Evolutionary conservation across 2,113 vertebrate species (phyloP).

Genomic region (Chaenocephalus aceratus): DNA sequence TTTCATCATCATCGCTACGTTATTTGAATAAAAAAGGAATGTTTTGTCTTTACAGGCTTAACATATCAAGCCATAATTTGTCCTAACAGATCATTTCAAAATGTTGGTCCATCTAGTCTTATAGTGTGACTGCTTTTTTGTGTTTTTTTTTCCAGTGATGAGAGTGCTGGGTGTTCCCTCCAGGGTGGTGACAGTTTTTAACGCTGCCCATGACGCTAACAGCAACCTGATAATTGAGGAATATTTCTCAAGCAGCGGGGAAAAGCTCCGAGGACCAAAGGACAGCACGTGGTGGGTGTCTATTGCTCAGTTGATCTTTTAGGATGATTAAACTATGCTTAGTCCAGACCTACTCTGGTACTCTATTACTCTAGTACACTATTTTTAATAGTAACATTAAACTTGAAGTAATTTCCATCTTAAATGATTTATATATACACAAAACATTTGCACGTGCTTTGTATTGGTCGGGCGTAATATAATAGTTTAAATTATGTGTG

Average conservation of each 20-base stretch:
- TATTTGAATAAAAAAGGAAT: too few relatives aligned
- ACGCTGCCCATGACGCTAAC: conserved; percentile 69
- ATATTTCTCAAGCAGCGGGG: conserved; percentile 59
- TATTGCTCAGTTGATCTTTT: neutral
- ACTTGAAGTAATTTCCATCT: too few relatives aligned
- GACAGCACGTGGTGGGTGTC: conserved; percentile 73
- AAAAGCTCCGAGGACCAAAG: conserved; percentile 57
- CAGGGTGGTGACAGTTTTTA: conserved; percentile 76
- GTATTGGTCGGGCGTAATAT: too few relatives aligned
- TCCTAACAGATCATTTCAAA: neutral
- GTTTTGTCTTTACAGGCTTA: neutral
- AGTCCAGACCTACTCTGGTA: too few relatives aligned
- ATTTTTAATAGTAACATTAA: too few relatives aligned
- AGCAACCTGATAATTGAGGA: conserved; percentile 58
- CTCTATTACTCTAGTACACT: too few relatives aligned
- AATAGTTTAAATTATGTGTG: too few relatives aligned
- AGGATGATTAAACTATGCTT: neutral
- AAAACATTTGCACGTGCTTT: too few relatives aligned
- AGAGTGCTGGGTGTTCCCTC: conserved; percentile 73
- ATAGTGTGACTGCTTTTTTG: neutral
- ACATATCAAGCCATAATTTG: neutral
- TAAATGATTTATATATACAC: too few relatives aligned
- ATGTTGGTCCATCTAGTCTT: neutral
- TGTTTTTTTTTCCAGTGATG: conserved; percentile 56
- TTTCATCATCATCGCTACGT: neutral